phyloP scores from a whole-genome alignment of 2,888 invertebrate genomes.

The Cantharis lateralis region DNA sequence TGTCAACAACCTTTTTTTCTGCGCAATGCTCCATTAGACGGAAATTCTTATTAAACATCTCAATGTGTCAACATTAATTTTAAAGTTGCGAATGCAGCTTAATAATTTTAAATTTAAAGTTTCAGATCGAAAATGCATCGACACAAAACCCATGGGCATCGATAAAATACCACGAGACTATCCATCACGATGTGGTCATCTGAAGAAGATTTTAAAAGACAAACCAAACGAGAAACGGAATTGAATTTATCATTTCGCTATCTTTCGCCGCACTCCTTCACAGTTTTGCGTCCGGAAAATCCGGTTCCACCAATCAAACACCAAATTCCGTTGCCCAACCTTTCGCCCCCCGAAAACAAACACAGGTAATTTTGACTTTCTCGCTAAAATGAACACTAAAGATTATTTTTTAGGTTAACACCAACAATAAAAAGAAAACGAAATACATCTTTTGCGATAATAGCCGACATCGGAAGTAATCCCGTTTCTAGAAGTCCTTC shows the following conservation, averaged over 20 bases:
- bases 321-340: slow-evolving; percentile 39
- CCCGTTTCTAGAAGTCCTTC: slow-evolving; percentile 49
- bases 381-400: not conserved
- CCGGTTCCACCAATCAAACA: slow-evolving; percentile 36
- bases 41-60: too few species aligned
- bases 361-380: slow-evolving; percentile 46
- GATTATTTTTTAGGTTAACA: slow-evolving; percentile 34
- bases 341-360: slow-evolving; percentile 50
- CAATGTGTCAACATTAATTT: too few species aligned
- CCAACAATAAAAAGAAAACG: slow-evolving; percentile 47
- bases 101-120: not conserved
- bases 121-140: not conserved
- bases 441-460: slow-evolving; percentile 54
- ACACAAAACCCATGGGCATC: not conserved
- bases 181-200: slow-evolving; percentile 46
- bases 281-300: slow-evolving; percentile 50
- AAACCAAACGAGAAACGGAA: slow-evolving; percentile 47
- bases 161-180: not conserved
- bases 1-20: not conserved
- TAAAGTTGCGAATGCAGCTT: not conserved
- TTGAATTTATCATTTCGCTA: slow-evolving; percentile 50
- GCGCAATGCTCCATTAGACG: too few species aligned
- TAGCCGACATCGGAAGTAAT: slow-evolving; percentile 49
- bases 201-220: slow-evolving; percentile 43
- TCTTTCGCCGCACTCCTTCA: slow-evolving; percentile 53